Evolutionary conservation across 2,113 vertebrate species (phyloP).

Genomic region (Atlantisia rogersi): DNA sequence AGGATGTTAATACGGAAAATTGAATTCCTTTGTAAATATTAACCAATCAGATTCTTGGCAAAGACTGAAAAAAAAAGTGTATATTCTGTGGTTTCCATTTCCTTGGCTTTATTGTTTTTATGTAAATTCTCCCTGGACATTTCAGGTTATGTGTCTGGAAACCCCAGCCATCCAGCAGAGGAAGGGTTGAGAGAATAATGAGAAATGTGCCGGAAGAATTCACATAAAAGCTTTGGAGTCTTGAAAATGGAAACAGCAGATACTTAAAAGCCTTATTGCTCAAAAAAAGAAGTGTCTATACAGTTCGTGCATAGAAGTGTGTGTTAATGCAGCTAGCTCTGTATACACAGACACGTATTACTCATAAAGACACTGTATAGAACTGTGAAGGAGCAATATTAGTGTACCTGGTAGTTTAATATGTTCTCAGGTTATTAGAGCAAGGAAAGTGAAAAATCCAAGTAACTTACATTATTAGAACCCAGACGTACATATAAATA

Average conservation of each 20-base stretch:
- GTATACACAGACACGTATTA: neutral
- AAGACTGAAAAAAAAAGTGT: conserved; percentile 52
- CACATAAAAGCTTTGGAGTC: conserved; percentile 80
- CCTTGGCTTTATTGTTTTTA: conserved; percentile 75
- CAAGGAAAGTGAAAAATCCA: conserved; percentile 5
- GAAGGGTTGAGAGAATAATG: conserved; percentile 77
- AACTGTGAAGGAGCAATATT: neutral
- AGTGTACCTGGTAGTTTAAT: neutral
- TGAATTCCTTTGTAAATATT: conserved; percentile 57
- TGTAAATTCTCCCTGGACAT: conserved; percentile 79
- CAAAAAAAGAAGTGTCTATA: conserved; percentile 37
- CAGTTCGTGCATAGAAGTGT: neutral
- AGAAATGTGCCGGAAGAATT: conserved; percentile 82
- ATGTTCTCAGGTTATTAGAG: neutral
- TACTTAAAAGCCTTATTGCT: conserved; percentile 66
- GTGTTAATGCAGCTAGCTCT: neutral
- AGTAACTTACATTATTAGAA: neutral
- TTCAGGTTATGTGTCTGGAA: conserved; percentile 81
- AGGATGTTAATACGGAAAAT: conserved; percentile 69
- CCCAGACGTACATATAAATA: neutral
- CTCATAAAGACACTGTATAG: neutral
- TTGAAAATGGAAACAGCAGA: conserved; percentile 83
- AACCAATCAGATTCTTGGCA: conserved; percentile 41
- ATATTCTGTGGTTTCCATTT: conserved; percentile 75
- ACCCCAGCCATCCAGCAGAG: conserved; percentile 71